These are phyloP conservation scores for Shinisaurus crocodilurus DNA, from an alignment of 2,113 vertebrate species.

Conservation along the genomic window DNA sequence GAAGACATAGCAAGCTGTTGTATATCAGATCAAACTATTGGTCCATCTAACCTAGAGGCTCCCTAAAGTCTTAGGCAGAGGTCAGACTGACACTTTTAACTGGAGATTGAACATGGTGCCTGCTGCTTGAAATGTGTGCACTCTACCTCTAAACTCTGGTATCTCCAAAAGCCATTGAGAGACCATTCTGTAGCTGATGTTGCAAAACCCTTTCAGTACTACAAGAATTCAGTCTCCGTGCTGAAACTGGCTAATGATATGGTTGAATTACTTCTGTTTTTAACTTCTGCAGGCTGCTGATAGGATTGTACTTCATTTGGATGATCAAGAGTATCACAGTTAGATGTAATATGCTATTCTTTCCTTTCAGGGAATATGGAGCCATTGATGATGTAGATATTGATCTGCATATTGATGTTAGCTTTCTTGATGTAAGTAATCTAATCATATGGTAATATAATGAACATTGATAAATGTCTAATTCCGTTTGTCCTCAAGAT, in stretches of 20 bases:
- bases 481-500: constrained; percentile 38
- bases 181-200: not conserved
- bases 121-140: not conserved
- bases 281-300: constrained; percentile 16
- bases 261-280: not conserved
- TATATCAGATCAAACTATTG: not conserved
- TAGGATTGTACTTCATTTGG: constrained; percentile 2
- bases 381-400: constrained; percentile 95
- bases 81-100: not conserved
- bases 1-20: not conserved
- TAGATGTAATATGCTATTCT: constrained; percentile 58
- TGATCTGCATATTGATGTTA: constrained; percentile 91
- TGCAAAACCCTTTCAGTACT: constrained; percentile 3
- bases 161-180: not conserved
- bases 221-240: not conserved
- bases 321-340: constrained; percentile 30
- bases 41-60: not conserved
- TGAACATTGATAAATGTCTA: constrained; percentile 54
- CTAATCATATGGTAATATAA: constrained; percentile 52
- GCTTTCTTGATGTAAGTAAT: constrained; percentile 92
- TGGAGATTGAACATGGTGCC: not conserved
- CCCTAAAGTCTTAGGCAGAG: not conserved
- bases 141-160: not conserved
- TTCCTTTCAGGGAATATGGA: constrained; percentile 90
- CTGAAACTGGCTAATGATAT: constrained; percentile 32